A percentile compares a stretch with the other conserved stretches of the same genome.
phyloP scores from a whole-genome alignment of 2,888 invertebrate genomes.

The Cordilura impudica region DNA sequence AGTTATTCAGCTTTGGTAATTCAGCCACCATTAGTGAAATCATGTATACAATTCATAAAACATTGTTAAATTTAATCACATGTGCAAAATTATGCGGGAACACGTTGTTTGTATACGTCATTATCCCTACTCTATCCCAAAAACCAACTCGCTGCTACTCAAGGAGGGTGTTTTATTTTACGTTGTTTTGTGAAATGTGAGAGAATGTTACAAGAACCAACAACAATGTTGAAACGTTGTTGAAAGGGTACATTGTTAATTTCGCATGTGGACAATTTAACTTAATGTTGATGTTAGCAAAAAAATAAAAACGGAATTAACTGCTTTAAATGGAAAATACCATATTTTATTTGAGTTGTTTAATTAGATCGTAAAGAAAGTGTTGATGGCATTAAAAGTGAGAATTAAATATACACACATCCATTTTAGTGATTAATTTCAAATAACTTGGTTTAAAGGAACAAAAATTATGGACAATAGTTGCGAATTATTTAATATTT shows the following conservation, averaged over 20 bases:
- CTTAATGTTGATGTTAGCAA: constrained; percentile 28
- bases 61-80: constrained; percentile 61
- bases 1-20: not conserved
- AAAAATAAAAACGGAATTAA: not conserved
- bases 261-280: constrained; percentile 42
- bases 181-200: not conserved
- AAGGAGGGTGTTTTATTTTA: not conserved
- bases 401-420: too few relatives aligned
- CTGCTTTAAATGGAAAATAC: constrained; percentile 20
- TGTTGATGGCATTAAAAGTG: not conserved
- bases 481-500: too few relatives aligned
- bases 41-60: constrained; percentile 55
- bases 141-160: not conserved
- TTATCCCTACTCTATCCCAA: not conserved
- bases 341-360: constrained; percentile 35
- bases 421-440: too few relatives aligned
- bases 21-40: constrained; percentile 42
- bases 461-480: too few relatives aligned
- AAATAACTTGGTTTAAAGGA: too few relatives aligned
- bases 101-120: constrained; percentile 28
- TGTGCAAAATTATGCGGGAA: constrained; percentile 61
- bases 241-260: constrained; percentile 26
- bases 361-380: constrained; percentile 41
- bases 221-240: constrained; percentile 10
- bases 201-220: constrained; percentile 9